Evolutionary conservation across 2,888 invertebrate species (phyloP), one percentile per base, ranked within the genome.

Genomic region (Parthenolecanium corni): DNA sequence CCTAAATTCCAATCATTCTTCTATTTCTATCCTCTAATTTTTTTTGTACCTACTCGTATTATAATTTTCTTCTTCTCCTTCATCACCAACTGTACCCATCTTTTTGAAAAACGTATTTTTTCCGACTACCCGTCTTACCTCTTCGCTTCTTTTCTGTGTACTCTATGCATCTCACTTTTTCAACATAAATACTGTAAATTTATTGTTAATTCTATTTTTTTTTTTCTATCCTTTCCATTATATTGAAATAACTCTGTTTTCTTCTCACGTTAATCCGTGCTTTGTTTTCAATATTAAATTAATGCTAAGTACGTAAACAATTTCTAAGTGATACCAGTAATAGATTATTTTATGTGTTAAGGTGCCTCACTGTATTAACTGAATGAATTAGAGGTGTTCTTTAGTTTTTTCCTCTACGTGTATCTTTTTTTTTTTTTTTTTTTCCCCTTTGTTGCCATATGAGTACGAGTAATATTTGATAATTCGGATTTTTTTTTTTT

Each of bases 241-340:
- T 42, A 9, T 42, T 14, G n/a, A 16, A 16, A 18, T 14, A 14
- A 16, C 44, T 12, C 38, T 42, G 16, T 42, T 42, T 42, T 42
- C 18, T 42, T 4, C 18, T 42, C 44, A 42, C 42, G 56, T 23
- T 56, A 44, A 56, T 56, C 44, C 56, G 42, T 44, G 56, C 56
- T 56, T 56, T 23, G 42, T 44, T 56, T 14, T 42, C 18, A 16
- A 4, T 56, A 3, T 42, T 24, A 24, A 56, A 40, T 56, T 21
- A n/a, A 14, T 54, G 36, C 40, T 40, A 40, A 36, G 38, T 54
- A 54, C 38, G 16, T 56, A 56, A 54, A 21, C 14, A 23, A 42
- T 42, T 56, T 23, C 44, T 56, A 56, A 56, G 56, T 56, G 56
- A 56, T 56, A 56, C 56, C 56, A 56, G 44, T 56, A 56, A 40